Evolutionary conservation across 1,140 invertebrate genomes (phyloP), one percentile per base, ranked within the genome.

Genomic region (Heliconius melpomene): DNA sequence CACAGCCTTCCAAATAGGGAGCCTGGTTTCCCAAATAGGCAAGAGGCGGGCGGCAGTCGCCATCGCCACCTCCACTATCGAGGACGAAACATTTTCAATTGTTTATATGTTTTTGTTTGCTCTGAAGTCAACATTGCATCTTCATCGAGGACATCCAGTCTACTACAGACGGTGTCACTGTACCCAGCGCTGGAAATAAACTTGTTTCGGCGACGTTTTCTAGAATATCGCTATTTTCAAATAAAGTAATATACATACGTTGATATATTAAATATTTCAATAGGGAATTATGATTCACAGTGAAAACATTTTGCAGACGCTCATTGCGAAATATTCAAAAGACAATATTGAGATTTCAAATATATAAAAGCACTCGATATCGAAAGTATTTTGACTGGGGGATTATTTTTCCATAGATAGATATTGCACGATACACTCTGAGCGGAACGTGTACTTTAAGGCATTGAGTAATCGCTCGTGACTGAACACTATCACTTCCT

Each of bases 1-100:
- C 89, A 88, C 91, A 93, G 91, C 89, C 85, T 94, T 93, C 93
- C 93, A 90, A 94, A 94, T 94, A 94, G 89, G 93, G 91, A 86
- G 85, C 54, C 83, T 81, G 79, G 82, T 81, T 83, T 91, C 90
- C 93, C 84, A 94, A 94, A 93, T 94, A 93, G 93, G 93, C 87
- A 93, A 83, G 85, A 86, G 85, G 82, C 88, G 78, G 79, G 82
- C 85, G 84, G 77, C 83, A 77, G 81, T 80, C 79, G 81, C 79
- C 83, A 81, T 79, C 79, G 82, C 83, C 81, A 83, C 71, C 83
- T 83, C 82, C 78, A 83, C 88, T 90, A 93, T 91, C 88, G 90
- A 90, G 91, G 90, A 87, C 85, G 85, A 86, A 90, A 89, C 88
- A 91, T 87, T 88, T 93, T 89, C 90, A 89, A 92, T 94, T 93